Evolutionary conservation across 2,797 vertebrate genomes (phyloP).

Genomic region (Phoeniculus purpureus): DNA sequence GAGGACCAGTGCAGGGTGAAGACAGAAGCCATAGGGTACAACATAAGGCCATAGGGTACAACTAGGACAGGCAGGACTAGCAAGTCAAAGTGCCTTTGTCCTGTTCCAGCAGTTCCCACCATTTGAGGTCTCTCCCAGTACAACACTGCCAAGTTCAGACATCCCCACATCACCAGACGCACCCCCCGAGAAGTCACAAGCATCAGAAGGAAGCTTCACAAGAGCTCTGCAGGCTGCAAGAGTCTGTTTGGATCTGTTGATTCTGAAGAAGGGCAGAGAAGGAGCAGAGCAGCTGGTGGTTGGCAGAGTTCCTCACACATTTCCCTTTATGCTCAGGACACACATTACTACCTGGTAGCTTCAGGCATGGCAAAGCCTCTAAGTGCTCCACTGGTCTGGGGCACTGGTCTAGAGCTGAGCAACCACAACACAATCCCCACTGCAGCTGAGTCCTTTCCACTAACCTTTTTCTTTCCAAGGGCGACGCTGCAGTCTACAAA

Average conservation of each 20-base stretch:
- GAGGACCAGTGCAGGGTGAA: background rate
- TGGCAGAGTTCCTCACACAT: background rate
- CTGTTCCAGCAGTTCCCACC: background rate
- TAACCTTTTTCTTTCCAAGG: background rate
- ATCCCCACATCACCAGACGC: rapidly evolving
- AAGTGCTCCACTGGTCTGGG: background rate
- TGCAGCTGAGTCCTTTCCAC: background rate
- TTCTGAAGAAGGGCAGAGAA: background rate
- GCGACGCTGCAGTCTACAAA: background rate
- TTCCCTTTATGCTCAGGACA: background rate
- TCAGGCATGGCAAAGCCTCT: background rate
- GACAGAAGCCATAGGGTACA: background rate
- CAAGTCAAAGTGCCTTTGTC: background rate
- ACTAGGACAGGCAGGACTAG: background rate
- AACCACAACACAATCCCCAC: background rate
- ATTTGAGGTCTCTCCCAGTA: background rate
- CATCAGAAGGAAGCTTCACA: background rate
- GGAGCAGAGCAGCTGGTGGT: background rate
- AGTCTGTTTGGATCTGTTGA: background rate
- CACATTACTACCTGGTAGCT: background rate
- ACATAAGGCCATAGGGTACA: rapidly evolving
- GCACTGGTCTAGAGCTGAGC: background rate
- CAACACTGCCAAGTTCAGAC: background rate
- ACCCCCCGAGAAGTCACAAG: background rate
- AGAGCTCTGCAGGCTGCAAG: background rate